Evolutionary conservation across 1,140 invertebrate genomes (phyloP).

Genomic region (Bombus breviceps): DNA sequence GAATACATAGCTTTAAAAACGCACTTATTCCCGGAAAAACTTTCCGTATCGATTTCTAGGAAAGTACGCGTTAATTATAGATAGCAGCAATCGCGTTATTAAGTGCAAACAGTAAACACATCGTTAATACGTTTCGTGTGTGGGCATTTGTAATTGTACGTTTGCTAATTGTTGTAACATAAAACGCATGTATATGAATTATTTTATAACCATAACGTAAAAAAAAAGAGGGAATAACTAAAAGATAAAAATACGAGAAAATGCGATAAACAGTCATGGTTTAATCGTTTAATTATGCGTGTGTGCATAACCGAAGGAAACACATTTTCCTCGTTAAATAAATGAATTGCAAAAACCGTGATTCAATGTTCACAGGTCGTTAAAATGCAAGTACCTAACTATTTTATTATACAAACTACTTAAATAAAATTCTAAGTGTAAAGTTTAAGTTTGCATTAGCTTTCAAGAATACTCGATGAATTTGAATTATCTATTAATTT

Average conservation of each 20-base stretch:
- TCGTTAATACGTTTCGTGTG: too few species aligned
- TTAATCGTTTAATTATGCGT: background rate
- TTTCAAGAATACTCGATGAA: too few species aligned
- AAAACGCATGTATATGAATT: background rate
- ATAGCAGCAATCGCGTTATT: background rate
- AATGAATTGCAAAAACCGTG: background rate
- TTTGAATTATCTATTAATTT: too few species aligned
- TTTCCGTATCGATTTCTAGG: background rate
- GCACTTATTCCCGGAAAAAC: background rate
- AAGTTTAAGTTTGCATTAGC: too few species aligned
- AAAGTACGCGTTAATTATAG: background rate
- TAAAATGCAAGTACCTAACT: too few species aligned
- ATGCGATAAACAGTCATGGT: background rate
- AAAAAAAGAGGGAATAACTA: background rate
- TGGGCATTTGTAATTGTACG: background rate
- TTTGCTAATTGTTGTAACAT: background rate
- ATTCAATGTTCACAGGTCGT: too few species aligned
- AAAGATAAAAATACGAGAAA: background rate
- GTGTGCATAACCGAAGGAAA: background rate
- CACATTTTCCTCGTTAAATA: too few species aligned
- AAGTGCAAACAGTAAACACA: background rate
- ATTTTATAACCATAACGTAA: background rate
- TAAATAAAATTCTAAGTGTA: too few species aligned
- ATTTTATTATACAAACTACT: too few species aligned
- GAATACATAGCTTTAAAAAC: background rate